Base-by-base conservation (phyloP, 2,888 invertebrate species). In the Celastrina argiolus region DNA sequence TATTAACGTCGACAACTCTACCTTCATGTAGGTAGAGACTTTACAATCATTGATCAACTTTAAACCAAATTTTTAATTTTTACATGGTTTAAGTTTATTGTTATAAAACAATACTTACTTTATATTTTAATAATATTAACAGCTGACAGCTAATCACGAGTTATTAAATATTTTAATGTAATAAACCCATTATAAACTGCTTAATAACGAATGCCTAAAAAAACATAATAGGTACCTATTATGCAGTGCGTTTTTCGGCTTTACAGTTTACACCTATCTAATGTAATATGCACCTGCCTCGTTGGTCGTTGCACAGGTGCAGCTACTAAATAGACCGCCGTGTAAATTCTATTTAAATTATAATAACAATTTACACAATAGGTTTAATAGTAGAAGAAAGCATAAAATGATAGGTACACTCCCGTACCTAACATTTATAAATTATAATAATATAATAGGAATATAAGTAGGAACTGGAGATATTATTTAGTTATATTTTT, bases 251-350 rank as follows among this genome's bases (percentile, higher is more conserved):
- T 2, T 34, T 59, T 36, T 61, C 6, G 22, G 14, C n/a, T n/a
- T n/a, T n/a, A n/a, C n/a, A 5, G 18, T 22, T 36, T 8, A 34
- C 16, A 39, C n/a, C n/a, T 61, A 18, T 34, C 18, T 12, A 61
- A 39, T 61, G 61, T 22, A 61, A 36, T 22, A 39, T 61, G 36
- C 61, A 61, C 61, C 61, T 61, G 61, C 34, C 31, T 16, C 5
- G 51, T 51, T 51, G 26, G 45, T 14, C n/a, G 56, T 56, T 56
- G 59, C 14, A 36, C 61, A 61, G 36, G 18, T 61, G 61, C n/a
- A n/a, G n/a, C n/a, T 36, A 45, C 18, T 18, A 16, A 14, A 39
- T 45, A 45, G 45, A 18, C 18, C 8, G 18, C 42, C 45, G 45
- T 45, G 18, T 45, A 45, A 18, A 45, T 45, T 45, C 10, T 45